Evolutionary conservation across 1,140 invertebrate genomes (phyloP), one percentile per base, ranked within the genome.

Genomic region (Lepidostoma basale): DNA sequence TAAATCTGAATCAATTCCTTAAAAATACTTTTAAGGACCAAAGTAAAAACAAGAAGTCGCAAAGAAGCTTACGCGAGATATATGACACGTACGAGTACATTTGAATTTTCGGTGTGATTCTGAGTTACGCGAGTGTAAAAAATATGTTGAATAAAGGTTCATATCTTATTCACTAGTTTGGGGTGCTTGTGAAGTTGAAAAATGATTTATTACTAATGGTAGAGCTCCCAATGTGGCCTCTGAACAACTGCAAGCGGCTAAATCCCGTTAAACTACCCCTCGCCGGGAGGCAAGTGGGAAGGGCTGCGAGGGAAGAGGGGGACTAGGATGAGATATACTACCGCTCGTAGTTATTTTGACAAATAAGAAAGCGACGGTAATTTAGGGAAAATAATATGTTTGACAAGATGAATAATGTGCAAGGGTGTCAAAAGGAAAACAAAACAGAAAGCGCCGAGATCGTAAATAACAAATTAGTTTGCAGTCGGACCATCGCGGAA

Each of bases 191-290:
- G 30, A 60, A 60, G 54, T 40, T 59, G 12, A 60, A 45, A n/a
- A 23, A 42, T 60, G 56, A 60, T 60, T 60, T 60, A 60, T 60
- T 60, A 40, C 39, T 42, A 40, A 60, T 60, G 39, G 56, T 8
- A 42, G 42, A 60, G 56, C 56, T 40, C 30, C 33, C 33, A 42
- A 36, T 26, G 56, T 60, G 36, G 20, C 36, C 54, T 59, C 22
- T 59, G 59, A 44, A 62, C 36, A 44, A 42, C 20, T 25, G 26
- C 23, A 14, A 62, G 22, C 40, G 18, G 14, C 59, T 42, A 44
- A 62, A 62, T 26, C 58, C 36, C 36, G 40, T 45, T 62, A 30
- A 45, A 18, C n/a, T 14, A n/a, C n/a, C 59, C 36, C 42, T 25
- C 10, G 14, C 10, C 18, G 16, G 36, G 2, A 40, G 30, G 36